Evolutionary conservation across 2,113 vertebrate genomes (phyloP).

Genomic region (Thamnophis sirtalis): DNA sequence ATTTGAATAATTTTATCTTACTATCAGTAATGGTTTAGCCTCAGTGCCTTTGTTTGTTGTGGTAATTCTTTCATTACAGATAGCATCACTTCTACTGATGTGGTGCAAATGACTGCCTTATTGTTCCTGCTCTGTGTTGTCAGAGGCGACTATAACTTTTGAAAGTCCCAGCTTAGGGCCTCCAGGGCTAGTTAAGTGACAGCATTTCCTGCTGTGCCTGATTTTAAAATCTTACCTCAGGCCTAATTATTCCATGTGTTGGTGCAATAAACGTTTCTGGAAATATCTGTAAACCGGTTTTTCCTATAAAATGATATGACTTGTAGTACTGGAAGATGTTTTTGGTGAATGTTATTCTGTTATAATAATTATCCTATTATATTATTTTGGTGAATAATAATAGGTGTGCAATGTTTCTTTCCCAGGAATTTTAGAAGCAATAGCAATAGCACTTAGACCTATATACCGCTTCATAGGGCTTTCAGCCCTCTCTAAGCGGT

Average conservation of each 20-base stretch:
- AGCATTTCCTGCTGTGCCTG: neutral
- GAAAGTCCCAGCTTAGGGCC: slow-evolving; percentile 27
- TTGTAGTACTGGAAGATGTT: neutral
- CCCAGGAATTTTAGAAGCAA: slow-evolving; percentile 3
- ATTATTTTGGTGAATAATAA: neutral
- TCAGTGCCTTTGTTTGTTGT: slow-evolving; percentile 16
- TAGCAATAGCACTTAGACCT: too few species aligned
- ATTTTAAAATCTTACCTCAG: slow-evolving; percentile 5
- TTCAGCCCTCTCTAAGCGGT: too few species aligned
- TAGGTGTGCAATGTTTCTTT: neutral
- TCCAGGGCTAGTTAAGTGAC: slow-evolving; percentile 30
- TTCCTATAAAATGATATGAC: rapidly evolving
- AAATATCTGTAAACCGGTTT: slow-evolving; percentile 15
- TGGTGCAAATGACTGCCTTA: slow-evolving; percentile 13
- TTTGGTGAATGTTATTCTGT: neutral
- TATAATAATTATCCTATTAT: neutral
- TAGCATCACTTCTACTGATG: slow-evolving; percentile 5
- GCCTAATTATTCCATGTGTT: neutral
- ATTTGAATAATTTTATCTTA: slow-evolving; percentile 43
- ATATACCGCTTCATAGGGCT: too few species aligned
- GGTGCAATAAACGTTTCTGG: neutral
- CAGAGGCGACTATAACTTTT: slow-evolving; percentile 15
- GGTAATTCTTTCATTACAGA: slow-evolving; percentile 20
- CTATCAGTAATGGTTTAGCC: slow-evolving; percentile 1
- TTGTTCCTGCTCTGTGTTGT: slow-evolving; percentile 15